Evolutionary conservation across 2,888 invertebrate genomes (phyloP).

Genomic region (Andrena hattorfiana): DNA sequence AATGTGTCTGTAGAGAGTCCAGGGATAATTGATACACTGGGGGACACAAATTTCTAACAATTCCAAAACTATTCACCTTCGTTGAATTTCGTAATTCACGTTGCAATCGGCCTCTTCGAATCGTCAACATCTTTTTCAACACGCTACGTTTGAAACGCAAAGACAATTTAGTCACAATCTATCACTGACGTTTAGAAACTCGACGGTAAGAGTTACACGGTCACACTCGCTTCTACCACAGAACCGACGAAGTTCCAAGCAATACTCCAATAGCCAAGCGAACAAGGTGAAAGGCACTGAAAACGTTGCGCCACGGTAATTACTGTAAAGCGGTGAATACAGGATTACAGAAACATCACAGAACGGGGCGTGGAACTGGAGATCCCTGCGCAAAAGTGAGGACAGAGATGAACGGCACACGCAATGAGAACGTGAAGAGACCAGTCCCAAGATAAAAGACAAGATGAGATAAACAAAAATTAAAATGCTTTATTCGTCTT

Average conservation of each 20-base stretch:
- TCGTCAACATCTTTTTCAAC: neutral
- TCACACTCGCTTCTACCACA: too few species aligned
- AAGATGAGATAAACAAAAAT: constrained; percentile 44
- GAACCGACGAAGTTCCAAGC: neutral
- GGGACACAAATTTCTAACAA: neutral
- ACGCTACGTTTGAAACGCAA: neutral
- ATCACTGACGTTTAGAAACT: constrained; percentile 23
- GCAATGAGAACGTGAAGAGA: neutral
- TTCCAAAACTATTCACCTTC: neutral
- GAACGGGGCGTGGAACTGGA: neutral
- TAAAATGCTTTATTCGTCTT: constrained; percentile 47
- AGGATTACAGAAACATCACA: neutral
- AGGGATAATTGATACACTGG: constrained; percentile 50
- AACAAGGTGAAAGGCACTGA: neutral
- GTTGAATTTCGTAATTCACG: neutral
- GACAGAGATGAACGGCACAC: neutral
- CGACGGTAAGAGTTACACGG: neutral
- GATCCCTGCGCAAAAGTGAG: neutral
- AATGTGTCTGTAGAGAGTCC: constrained; percentile 25
- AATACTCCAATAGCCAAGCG: neutral
- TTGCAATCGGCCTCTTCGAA: constrained; percentile 2
- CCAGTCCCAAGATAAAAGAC: constrained; percentile 16
- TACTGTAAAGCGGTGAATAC: neutral
- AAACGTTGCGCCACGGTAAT: too few species aligned
- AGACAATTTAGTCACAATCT: constrained; percentile 5